Base-by-base conservation (phyloP, 2,888 invertebrate genomes). In the Drosophila borborema region DNA sequence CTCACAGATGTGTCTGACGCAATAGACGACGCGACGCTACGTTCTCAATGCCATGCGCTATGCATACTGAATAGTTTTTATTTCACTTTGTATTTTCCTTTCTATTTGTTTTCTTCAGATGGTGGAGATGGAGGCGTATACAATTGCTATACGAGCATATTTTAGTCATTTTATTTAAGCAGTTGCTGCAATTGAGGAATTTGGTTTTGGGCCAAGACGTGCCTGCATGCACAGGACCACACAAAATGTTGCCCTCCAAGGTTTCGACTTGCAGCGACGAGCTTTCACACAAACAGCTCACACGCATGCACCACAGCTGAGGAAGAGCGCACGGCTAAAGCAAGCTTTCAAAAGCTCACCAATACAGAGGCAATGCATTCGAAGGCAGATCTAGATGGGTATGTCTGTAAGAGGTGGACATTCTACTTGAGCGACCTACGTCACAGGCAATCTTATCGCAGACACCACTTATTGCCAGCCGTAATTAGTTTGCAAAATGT, bases 31-130 rank as follows among this genome's bases (percentile, higher is more conserved):
- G 23, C 23, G 23, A 10, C 63, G 49, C 63, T 60, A 58, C 38
- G 55, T 51, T 56, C 36, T 46, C 48, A 48, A 41, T 40, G 16
- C 38, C 64, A 64, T 89, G 88, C 81, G 87, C 77, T 54, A 51
- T 75, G 85, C 82, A 89, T 86, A 80, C 43, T 84, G 72, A 85
- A 66, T 53, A 84, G 72, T 43, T 66, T 49, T 54, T 51, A 49
- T 41, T 55, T 55, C 62, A 41, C 16, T 34, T 23, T 36, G 56
- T n/a, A 38, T 34, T 69, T 48, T 66, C 16, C 48, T 49, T 49
- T 60, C 18, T 18, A 46, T 28, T 49, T 40, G 6, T 14, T 10
- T 12, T 18, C 66, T 45, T 48, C 65, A 55, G 3, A 2, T 28
- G 28, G 28, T 1, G 28, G 28, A 62, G 59, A 2, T 14, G 53